Base-by-base conservation (phyloP, 2,888 invertebrate species). In the Lithophane socia region DNA sequence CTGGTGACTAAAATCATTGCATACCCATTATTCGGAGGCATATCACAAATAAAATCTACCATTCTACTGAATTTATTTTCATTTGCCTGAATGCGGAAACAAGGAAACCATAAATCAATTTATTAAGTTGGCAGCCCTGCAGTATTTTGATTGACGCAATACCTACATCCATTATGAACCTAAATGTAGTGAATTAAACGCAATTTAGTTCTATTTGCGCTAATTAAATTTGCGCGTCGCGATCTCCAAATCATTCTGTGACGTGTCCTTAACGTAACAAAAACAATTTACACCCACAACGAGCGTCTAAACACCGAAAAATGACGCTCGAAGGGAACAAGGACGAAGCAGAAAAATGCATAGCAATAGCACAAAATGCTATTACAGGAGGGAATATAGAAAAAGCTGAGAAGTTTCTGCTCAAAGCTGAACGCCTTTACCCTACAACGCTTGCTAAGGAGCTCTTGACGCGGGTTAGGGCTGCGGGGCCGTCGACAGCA, bases 301-400 rank as follows among this genome's bases (percentile, higher is more conserved):
- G 77, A 52, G 77, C 75, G 63, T 80, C 72, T 71, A 70, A 76
- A 79, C 71, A 75, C 24, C 12, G 56, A 70, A 93, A 92, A 94
- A 96, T 96, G 96, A 95, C 96, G 77, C 94, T 96, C 73, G 96
- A 96, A 90, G 96, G 96, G 0, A 96, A 96, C 91, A 96, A 95
- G 90, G 99, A 99, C 95, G 99, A 99, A 92, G 99, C 99, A 54
- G 98, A 98, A 91, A 97, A 98, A 87, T 99, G 99, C 93, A 98
- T 99, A 88, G 98, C 98, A 89, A 97, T 99, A 73, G 99, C 99
- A 7, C 98, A 98, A 91, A 97, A 97, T 91, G 98, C 97, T 85
- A 97, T 99, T 82, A 94, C 97, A 9, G 97, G 97, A 76, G 98
- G 98, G 21, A 98, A 98, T 91, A 94, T 97, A 80, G 98, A 98